phyloP scores from a whole-genome alignment of 37 sponge, comb jelly and placozoan genomes.

The Cladorhizidae sp. region DNA sequence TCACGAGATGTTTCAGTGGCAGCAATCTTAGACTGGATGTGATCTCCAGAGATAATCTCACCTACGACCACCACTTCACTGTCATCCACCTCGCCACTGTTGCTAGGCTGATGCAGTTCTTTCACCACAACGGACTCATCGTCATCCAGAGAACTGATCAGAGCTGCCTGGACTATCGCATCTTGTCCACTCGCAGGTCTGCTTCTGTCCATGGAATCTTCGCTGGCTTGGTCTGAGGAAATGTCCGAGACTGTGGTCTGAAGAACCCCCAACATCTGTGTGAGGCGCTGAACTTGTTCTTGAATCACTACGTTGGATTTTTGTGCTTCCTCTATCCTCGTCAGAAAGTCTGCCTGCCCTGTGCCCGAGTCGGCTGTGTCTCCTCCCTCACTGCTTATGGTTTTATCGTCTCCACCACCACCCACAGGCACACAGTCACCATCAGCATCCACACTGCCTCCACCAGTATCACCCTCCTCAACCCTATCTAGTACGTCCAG shows the following conservation, averaged over 20 bases:
- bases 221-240: background rate
- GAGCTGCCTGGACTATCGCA: background rate
- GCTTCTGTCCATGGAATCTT: background rate
- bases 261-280: background rate
- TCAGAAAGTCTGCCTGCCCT: no score
- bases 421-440: no score
- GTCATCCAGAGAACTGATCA: background rate
- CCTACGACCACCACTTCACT: slow-evolving; percentile 32
- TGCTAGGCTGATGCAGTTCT: background rate
- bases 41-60: background rate
- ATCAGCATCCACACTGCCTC: no score
- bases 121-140: background rate
- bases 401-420: no score
- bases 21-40: no score
- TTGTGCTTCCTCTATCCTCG: no score
- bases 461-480: no score
- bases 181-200: background rate
- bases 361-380: no score
- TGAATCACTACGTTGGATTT: background rate
- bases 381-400: no score
- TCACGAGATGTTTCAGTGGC: no score
- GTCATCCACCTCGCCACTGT: slow-evolving; percentile 2
- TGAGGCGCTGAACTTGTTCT: background rate
- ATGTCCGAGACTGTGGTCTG: background rate
- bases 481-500: no score